These are phyloP conservation scores for Charina bottae DNA, from an alignment of 2,113 vertebrate species.

Conservation along the genomic window DNA sequence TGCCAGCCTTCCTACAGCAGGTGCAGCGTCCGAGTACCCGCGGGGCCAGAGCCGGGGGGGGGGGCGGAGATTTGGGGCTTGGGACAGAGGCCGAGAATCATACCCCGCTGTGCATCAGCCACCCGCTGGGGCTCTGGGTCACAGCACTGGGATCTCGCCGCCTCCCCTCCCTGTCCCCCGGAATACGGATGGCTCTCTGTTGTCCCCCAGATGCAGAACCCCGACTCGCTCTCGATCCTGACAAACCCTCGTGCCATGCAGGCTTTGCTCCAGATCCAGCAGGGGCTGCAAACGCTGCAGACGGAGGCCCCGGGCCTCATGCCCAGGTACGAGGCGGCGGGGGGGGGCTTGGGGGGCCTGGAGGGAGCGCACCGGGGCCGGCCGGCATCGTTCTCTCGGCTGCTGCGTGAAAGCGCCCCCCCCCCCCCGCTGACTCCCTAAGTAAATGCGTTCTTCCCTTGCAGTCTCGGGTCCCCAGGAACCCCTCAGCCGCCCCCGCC, in stretches of 20 bases:
- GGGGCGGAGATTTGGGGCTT: background rate
- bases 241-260: slow-evolving; percentile 98
- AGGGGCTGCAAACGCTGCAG: slow-evolving; percentile 95
- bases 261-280: slow-evolving; percentile 97
- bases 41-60: background rate
- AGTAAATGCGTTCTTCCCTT: slow-evolving; percentile 46
- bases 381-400: background rate
- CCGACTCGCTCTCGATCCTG: slow-evolving; percentile 93
- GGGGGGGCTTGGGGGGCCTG: background rate
- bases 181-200: background rate
- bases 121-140: background rate
- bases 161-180: rapidly evolving
- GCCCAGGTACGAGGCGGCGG: slow-evolving; percentile 80
- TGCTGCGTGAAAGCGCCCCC: too few relatives aligned
- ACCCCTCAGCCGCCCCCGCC: slow-evolving; percentile 87
- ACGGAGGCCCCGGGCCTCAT: slow-evolving; percentile 95
- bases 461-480: slow-evolving; percentile 85
- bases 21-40: slow-evolving; percentile 63
- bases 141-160: background rate
- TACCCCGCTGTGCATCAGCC: background rate
- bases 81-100: background rate
- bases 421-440: background rate
- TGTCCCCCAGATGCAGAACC: slow-evolving; percentile 93
- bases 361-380: too few relatives aligned
- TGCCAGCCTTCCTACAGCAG: slow-evolving; percentile 97